phyloP scores from a whole-genome alignment of 92 coral and sea anemone species.

The Epizoanthus stellaris region DNA sequence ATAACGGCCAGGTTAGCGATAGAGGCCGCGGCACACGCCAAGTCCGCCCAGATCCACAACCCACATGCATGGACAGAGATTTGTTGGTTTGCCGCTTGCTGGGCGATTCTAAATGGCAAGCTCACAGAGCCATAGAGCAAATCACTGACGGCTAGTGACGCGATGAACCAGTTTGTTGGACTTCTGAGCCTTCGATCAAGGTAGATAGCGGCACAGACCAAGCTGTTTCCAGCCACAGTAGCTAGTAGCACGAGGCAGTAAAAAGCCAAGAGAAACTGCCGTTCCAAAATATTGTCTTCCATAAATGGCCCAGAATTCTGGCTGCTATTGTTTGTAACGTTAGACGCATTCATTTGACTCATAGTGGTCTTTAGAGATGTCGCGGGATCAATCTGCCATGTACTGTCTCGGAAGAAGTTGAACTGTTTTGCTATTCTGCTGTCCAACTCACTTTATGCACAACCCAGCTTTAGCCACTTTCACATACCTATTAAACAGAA shows the following conservation, averaged over 20 bases:
- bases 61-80: conserved; percentile 61
- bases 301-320: background rate
- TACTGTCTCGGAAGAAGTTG: background rate
- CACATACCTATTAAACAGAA: background rate
- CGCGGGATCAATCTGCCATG: background rate
- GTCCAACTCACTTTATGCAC: background rate
- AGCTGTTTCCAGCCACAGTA: conserved; percentile 85
- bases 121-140: conserved; percentile 76
- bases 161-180: conserved; percentile 95
- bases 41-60: conserved; percentile 91
- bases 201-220: conserved; percentile 87
- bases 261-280: conserved; percentile 60
- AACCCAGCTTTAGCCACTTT: background rate
- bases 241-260: conserved; percentile 68
- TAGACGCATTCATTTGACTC: background rate
- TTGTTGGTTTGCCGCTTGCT: conserved; percentile 58
- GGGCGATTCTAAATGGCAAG: conserved; percentile 75
- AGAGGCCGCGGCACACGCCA: conserved; percentile 94
- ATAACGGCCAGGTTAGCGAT: conserved; percentile 91
- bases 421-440: background rate
- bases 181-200: conserved; percentile 87
- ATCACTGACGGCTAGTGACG: conserved; percentile 93
- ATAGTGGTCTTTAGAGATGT: background rate
- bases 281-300: conserved; percentile 11
- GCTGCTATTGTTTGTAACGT: background rate